Conservation (phyloP, 2,888 invertebrate genomes). For the Erebia aethiops region DNA sequence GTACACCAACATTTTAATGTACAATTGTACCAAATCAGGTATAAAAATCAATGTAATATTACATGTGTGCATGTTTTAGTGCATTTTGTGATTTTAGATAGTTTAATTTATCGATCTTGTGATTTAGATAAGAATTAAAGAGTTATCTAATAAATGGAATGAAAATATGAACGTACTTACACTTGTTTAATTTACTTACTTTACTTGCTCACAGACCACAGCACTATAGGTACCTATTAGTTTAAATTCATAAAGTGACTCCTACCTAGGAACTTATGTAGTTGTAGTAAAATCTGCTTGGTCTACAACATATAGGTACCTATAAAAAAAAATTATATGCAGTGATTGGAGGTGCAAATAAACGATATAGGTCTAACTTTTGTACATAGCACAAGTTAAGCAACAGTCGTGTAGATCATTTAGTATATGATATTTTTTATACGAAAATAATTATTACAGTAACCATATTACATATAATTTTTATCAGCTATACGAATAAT, state of each 20-base stretch:
- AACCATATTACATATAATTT: no score
- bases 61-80: conserved; percentile 83
- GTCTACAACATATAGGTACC: background rate
- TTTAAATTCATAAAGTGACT: no score
- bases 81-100: conserved; percentile 83
- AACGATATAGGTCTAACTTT: no score
- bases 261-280: no score
- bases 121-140: conserved; percentile 76
- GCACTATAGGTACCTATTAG: background rate
- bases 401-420: no score
- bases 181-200: conserved; percentile 17
- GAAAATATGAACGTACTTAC: conserved; percentile 51
- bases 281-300: no score
- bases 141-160: conserved; percentile 62
- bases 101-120: conserved; percentile 83
- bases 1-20: conserved; percentile 65
- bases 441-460: no score
- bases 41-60: conserved; percentile 76
- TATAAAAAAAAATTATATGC: no score
- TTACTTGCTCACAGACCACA: background rate
- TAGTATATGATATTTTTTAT: no score
- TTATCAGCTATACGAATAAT: no score
- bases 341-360: no score
- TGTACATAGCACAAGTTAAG: no score
- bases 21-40: conserved; percentile 75